phyloP scores from a whole-genome alignment of 2,797 vertebrate genomes.

The Phrynocephalus forsythii region DNA sequence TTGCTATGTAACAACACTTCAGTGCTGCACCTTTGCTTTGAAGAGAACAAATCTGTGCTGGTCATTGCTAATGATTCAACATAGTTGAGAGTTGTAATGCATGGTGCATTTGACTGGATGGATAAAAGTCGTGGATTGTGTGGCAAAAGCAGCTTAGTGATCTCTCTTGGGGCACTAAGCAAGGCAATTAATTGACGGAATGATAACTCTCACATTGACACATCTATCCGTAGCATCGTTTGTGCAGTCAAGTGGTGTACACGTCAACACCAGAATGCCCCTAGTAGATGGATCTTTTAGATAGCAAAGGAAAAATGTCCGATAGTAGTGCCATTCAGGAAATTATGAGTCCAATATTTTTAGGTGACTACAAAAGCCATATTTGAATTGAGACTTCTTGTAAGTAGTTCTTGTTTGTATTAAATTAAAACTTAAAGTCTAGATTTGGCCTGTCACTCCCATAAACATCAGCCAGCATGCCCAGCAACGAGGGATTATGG shows the following conservation, averaged over 20 bases:
- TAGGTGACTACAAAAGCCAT: not conserved
- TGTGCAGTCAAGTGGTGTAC: slow-evolving; percentile 56
- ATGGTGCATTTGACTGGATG: slow-evolving; percentile 45
- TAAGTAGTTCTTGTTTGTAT: not conserved
- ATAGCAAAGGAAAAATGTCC: slow-evolving; percentile 49
- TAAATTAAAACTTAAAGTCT: too few species aligned
- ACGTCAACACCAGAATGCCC: slow-evolving; percentile 46
- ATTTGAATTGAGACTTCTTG: not conserved
- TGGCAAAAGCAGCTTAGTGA: slow-evolving; percentile 45
- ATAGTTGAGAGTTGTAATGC: slow-evolving; percentile 37
- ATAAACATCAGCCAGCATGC: too few species aligned
- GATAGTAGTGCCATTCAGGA: slow-evolving; percentile 30
- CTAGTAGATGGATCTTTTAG: slow-evolving; percentile 32
- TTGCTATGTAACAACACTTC: slow-evolving; percentile 35
- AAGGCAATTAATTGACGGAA: slow-evolving; percentile 43
- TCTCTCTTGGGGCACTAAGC: slow-evolving; percentile 53
- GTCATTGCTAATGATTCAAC: slow-evolving; percentile 45
- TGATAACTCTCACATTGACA: slow-evolving; percentile 60
- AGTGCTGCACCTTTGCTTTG: slow-evolving; percentile 58
- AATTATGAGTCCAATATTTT: not conserved
- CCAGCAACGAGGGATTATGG: not conserved
- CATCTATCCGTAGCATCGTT: slow-evolving; percentile 55
- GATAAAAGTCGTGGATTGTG: slow-evolving; percentile 47
- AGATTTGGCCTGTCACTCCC: too few species aligned
- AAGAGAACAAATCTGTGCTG: slow-evolving; percentile 44